A percentile compares a stretch with the other conserved stretches of the same genome.
phyloP scores from a whole-genome alignment of 1,140 invertebrate species.

The Drosophila pallidifrons region DNA sequence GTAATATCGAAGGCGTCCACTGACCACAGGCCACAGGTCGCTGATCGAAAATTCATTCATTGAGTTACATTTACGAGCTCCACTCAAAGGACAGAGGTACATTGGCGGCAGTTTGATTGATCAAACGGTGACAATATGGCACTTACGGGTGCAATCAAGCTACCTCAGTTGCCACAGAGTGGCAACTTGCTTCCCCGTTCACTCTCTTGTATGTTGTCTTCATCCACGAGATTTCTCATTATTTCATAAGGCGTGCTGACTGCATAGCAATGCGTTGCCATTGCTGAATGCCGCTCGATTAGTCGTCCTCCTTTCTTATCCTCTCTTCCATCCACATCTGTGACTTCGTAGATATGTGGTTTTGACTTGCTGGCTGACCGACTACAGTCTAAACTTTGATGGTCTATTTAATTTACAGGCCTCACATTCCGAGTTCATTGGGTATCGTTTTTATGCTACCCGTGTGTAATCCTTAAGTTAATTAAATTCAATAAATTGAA shows the following conservation, averaged over 20 bases:
- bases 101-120: conserved; percentile 74
- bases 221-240: conserved; percentile 52
- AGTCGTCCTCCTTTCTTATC: conserved; percentile 20
- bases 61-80: conserved; percentile 81
- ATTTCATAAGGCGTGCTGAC: conserved; percentile 82
- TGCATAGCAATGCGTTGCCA: conserved; percentile 81
- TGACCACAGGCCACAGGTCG: neutral
- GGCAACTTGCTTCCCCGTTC: neutral
- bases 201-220: neutral
- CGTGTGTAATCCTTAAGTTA: conserved; percentile 68
- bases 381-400: conserved; percentile 36
- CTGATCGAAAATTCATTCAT: conserved; percentile 54
- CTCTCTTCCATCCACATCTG: neutral
- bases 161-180: conserved; percentile 9
- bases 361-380: neutral
- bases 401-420: conserved; percentile 39
- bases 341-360: neutral
- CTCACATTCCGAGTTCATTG: conserved; percentile 49
- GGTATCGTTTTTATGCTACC: conserved; percentile 50
- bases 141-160: conserved; percentile 80
- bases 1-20: conserved; percentile 1
- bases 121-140: conserved; percentile 83
- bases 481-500: conserved; percentile 80
- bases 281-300: conserved; percentile 78
- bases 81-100: conserved; percentile 33